A percentile compares a stretch with the other conserved stretches of the same genome.
phyloP scores from a whole-genome alignment of 2,888 invertebrate genomes.

The Lochmaea crataegi region DNA sequence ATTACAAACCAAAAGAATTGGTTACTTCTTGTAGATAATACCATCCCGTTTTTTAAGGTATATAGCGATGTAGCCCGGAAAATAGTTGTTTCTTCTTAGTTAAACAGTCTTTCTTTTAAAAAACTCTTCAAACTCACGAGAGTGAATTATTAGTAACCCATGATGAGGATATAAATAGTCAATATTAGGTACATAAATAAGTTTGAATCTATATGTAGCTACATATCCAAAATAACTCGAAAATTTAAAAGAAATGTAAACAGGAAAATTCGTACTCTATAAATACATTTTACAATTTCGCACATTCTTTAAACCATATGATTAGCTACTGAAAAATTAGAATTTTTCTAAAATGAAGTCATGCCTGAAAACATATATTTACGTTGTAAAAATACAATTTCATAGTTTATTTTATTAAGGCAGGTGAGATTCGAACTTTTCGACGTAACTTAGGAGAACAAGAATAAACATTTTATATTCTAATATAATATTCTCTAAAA shows the following conservation, averaged over 20 bases:
- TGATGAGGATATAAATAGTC: neutral
- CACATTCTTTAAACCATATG: constrained; percentile 21
- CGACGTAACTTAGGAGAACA: neutral
- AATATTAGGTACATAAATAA: neutral
- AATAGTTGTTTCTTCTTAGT: too few species aligned
- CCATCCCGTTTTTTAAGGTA: too few species aligned
- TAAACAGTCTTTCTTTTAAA: too few species aligned
- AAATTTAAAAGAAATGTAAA: neutral
- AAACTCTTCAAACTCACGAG: too few species aligned
- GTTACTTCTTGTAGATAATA: too few species aligned
- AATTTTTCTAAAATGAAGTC: constrained; percentile 23
- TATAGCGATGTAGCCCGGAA: too few species aligned
- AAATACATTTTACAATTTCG: constrained; percentile 8
- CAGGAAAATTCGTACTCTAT: neutral
- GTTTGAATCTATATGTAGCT: too few species aligned
- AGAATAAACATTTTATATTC: neutral
- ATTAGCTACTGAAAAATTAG: constrained; percentile 1
- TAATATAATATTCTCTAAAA: neutral
- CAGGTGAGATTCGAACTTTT: neutral
- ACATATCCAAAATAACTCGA: neutral
- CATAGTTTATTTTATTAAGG: constrained; percentile 11
- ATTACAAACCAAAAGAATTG: too few species aligned
- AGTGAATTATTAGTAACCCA: neutral
- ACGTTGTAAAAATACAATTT: constrained; percentile 10
- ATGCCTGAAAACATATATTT: constrained; percentile 16